A percentile compares a stretch with the other conserved stretches of the same genome.
Evolutionary conservation across 1,140 invertebrate species (phyloP).

Genomic region (Antheraea pernyi): DNA sequence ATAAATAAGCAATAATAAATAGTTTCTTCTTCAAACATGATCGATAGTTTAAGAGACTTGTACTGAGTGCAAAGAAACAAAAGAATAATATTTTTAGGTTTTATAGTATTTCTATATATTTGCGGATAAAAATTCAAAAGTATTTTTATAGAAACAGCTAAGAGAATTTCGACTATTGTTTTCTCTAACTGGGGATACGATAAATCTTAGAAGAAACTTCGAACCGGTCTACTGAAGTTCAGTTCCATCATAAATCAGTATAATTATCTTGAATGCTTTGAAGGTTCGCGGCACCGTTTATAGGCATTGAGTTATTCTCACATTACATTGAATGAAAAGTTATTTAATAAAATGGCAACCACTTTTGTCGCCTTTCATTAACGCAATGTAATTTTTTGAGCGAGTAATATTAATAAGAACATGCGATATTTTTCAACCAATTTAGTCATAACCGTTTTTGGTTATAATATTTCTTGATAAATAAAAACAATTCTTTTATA

Average conservation of each 20-base stretch:
- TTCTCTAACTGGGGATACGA: background rate
- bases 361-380: background rate
- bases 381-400: background rate
- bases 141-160: background rate
- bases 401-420: background rate
- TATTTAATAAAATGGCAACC: background rate
- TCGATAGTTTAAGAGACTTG: too few relatives aligned
- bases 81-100: too few relatives aligned
- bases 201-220: background rate
- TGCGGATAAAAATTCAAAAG: too few relatives aligned
- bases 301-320: background rate
- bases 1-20: too few relatives aligned
- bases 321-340: background rate
- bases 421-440: background rate
- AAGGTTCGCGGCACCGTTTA: conserved; percentile 4
- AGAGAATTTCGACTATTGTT: background rate
- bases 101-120: too few relatives aligned
- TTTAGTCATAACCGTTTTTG: too few relatives aligned
- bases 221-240: background rate
- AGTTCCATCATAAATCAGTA: conserved; percentile 7
- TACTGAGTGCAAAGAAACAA: too few relatives aligned
- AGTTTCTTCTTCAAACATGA: too few relatives aligned
- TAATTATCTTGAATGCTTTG: conserved; percentile 2
- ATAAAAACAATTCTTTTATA: too few relatives aligned
- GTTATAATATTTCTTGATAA: too few relatives aligned